Conservation (phyloP, 2,888 invertebrate genomes). For the Drosophila nr. perissopoda region DNA sequence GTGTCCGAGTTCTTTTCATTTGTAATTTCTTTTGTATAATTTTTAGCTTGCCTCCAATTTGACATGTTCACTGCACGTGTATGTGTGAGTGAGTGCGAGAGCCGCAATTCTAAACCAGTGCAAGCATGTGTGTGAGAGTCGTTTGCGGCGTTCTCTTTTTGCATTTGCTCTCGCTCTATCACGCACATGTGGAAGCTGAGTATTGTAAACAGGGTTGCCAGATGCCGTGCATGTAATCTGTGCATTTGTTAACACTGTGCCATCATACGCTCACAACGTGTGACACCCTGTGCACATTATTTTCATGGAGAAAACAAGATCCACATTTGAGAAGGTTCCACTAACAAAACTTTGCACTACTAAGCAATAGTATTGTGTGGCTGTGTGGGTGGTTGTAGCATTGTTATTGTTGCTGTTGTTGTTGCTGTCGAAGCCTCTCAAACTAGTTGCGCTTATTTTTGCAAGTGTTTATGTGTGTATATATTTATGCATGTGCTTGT, state of each 20-base stretch:
- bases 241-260: constrained; percentile 6
- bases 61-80: constrained; percentile 49
- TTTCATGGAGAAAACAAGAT: constrained; percentile 46
- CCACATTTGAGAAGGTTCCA: constrained; percentile 47
- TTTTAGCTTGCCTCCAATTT: constrained; percentile 67
- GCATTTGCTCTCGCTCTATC: constrained; percentile 40
- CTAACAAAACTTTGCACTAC: constrained; percentile 29
- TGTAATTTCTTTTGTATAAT: constrained; percentile 76
- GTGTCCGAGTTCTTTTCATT: constrained; percentile 46
- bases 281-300: constrained; percentile 45
- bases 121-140: constrained; percentile 28
- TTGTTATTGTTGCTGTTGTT: constrained; percentile 47
- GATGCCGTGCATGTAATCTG: constrained; percentile 40
- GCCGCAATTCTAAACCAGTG: constrained; percentile 71
- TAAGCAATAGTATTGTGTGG: constrained; percentile 18
- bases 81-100: constrained; percentile 38
- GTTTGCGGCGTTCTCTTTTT: constrained; percentile 55
- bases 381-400: constrained; percentile 43
- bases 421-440: constrained; percentile 60
- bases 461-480: constrained; percentile 8
- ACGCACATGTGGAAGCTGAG: constrained; percentile 74
- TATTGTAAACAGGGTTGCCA: constrained; percentile 64
- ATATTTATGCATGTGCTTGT: constrained; percentile 2
- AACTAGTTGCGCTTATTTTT: constrained; percentile 73
- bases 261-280: not conserved